Evolutionary conservation across 1,140 invertebrate genomes (phyloP).

Genomic region (Cylas formicarius): DNA sequence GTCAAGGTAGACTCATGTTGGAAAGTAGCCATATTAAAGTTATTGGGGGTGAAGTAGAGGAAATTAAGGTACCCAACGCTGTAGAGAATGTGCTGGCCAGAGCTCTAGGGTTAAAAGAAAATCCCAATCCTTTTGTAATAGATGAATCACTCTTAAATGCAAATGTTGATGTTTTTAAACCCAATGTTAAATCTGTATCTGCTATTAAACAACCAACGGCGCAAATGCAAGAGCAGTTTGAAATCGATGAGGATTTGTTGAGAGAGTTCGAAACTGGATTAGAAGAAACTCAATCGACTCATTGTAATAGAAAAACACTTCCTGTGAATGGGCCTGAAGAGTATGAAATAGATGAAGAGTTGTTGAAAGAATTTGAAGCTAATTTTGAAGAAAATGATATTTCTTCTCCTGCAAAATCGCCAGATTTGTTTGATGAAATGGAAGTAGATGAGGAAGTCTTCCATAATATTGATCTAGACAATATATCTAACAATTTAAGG

Average conservation of each 20-base stretch:
- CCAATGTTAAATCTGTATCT: no score
- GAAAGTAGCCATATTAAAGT: constrained; percentile 55
- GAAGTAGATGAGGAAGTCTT: constrained; percentile 24
- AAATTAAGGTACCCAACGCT: constrained; percentile 51
- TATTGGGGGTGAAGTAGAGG: constrained; percentile 69
- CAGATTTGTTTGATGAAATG: constrained; percentile 27
- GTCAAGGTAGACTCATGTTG: constrained; percentile 62
- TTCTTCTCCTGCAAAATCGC: constrained; percentile 14
- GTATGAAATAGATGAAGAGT: constrained; percentile 11
- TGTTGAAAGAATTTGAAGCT: constrained; percentile 12
- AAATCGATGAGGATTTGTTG: constrained; percentile 11
- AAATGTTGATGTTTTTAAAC: no score
- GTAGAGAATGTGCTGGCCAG: constrained; percentile 54
- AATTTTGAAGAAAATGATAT: constrained; percentile 12
- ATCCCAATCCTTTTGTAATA: constrained; percentile 42
- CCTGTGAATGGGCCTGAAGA: no score
- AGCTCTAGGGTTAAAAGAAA: constrained; percentile 47
- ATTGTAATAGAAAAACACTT: no score
- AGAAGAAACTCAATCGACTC: no score
- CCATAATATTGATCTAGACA: constrained; percentile 26
- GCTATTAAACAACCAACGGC: no score
- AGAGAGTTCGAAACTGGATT: constrained; percentile 11
- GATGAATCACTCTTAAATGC: constrained; percentile 30
- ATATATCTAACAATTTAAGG: no score
- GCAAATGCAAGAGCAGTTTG: constrained; percentile 12